Percentiles rank a stretch among this genome's conserved stretches.
Conservation (phyloP, 1,140 invertebrate genomes). For the Branchinecta lynchi region DNA sequence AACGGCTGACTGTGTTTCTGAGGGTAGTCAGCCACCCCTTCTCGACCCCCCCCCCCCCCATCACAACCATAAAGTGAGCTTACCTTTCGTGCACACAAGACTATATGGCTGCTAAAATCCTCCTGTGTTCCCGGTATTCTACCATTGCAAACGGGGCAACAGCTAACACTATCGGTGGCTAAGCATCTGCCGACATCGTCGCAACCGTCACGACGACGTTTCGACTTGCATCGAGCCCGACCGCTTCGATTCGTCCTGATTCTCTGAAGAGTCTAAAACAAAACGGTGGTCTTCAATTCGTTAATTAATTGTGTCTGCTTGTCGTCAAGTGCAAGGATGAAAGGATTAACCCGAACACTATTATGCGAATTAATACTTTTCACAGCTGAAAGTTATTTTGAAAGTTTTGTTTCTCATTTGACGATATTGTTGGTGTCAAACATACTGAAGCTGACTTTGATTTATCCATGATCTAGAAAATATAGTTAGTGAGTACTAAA, state of each 20-base stretch:
- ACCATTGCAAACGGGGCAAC: slow-evolving; percentile 60
- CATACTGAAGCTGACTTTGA: too few species aligned
- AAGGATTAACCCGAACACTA: too few species aligned
- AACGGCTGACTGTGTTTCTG: too few species aligned
- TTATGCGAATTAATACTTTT: background rate
- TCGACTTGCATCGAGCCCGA: slow-evolving; percentile 44
- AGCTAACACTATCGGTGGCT: slow-evolving; percentile 19
- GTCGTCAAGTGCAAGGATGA: too few species aligned
- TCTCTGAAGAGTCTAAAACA: slow-evolving; percentile 52
- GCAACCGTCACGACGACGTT: slow-evolving; percentile 44
- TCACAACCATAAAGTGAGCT: slow-evolving; percentile 13
- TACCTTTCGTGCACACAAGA: slow-evolving; percentile 49
- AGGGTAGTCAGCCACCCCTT: too few species aligned
- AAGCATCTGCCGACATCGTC: slow-evolving; percentile 24
- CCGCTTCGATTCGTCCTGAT: slow-evolving; percentile 64
- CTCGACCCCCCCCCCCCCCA: too few species aligned
- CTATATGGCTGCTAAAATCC: slow-evolving; percentile 59
- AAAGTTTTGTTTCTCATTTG: background rate
- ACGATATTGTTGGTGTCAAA: too few species aligned
- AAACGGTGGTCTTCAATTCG: slow-evolving; percentile 20
- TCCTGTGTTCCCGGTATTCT: slow-evolving; percentile 40
- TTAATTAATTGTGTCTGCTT: too few species aligned
- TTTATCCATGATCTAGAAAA: too few species aligned
- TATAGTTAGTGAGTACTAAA: too few species aligned
- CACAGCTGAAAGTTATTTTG: background rate